Conservation (phyloP, 1,140 invertebrate species). For the Cyclina sinensis region DNA sequence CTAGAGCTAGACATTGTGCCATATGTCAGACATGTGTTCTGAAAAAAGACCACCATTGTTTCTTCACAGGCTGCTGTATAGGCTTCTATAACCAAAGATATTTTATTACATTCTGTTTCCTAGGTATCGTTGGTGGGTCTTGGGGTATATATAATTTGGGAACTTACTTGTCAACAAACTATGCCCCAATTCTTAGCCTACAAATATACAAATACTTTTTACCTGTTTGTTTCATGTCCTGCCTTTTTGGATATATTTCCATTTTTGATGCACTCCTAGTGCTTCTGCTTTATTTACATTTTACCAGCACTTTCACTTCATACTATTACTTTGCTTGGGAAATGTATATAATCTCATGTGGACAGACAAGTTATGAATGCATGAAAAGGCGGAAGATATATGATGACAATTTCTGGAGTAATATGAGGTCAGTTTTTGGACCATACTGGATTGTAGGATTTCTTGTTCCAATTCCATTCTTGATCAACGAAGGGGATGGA, state of each 20-base stretch:
- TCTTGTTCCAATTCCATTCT: conserved; percentile 62
- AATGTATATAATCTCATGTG: conserved; percentile 90
- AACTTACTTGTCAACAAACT: conserved; percentile 66
- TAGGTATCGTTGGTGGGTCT: conserved; percentile 87
- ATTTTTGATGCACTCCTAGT: conserved; percentile 85
- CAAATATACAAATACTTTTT: conserved; percentile 75
- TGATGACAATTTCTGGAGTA: conserved; percentile 34
- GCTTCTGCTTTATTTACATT: conserved; percentile 90
- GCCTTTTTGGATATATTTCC: conserved; percentile 51
- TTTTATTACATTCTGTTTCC: conserved; percentile 94
- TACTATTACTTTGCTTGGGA: conserved; percentile 83
- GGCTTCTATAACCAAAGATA: conserved; percentile 96
- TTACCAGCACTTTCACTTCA: conserved; percentile 87
- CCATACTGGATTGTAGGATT: conserved; percentile 69
- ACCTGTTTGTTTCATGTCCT: conserved; percentile 48
- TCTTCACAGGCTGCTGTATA: conserved; percentile 95
- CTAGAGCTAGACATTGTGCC: conserved; percentile 93
- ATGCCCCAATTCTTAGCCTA: conserved; percentile 69
- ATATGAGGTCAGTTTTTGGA: conserved; percentile 70
- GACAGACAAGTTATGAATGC: conserved; percentile 90
- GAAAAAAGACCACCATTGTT: conserved; percentile 98
- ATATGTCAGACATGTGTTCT: conserved; percentile 94
- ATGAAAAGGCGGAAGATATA: conserved; percentile 50
- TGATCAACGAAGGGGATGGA: conserved; percentile 61
- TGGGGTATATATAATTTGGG: conserved; percentile 57